Conservation (phyloP, 2,888 invertebrate genomes). For the Xanthorhoe designata region DNA sequence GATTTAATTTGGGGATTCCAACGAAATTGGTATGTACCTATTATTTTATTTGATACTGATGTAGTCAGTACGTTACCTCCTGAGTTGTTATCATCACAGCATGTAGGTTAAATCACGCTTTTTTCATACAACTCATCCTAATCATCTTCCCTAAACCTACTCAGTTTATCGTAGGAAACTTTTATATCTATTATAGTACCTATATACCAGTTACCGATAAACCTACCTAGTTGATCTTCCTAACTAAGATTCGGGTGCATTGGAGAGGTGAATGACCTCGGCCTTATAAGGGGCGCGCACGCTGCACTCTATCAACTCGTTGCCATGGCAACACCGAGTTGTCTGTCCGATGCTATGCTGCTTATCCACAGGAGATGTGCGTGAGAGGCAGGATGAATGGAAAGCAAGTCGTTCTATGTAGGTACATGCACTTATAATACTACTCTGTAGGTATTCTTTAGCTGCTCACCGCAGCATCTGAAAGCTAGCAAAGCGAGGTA, state of each 20-base stretch:
- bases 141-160: not conserved
- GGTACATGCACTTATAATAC: no score
- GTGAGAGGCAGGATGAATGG: no score
- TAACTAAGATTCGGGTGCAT: constrained; percentile 48
- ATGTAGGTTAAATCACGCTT: not conserved
- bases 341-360: not conserved
- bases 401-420: no score
- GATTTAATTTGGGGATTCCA: constrained; percentile 2
- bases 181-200: no score
- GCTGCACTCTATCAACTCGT: constrained; percentile 51
- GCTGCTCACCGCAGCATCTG: no score
- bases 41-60: no score
- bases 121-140: not conserved
- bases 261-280: constrained; percentile 59
- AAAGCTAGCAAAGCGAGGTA: no score
- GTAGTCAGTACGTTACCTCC: no score
- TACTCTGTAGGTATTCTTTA: no score
- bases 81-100: not conserved
- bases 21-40: constrained; percentile 14
- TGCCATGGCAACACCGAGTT: constrained; percentile 49
- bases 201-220: not conserved
- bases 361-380: no score
- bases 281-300: constrained; percentile 49
- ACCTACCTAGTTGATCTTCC: not conserved
- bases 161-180: not conserved